Conservation (phyloP, 2,888 invertebrate species). For the Trichopoda pennipes region DNA sequence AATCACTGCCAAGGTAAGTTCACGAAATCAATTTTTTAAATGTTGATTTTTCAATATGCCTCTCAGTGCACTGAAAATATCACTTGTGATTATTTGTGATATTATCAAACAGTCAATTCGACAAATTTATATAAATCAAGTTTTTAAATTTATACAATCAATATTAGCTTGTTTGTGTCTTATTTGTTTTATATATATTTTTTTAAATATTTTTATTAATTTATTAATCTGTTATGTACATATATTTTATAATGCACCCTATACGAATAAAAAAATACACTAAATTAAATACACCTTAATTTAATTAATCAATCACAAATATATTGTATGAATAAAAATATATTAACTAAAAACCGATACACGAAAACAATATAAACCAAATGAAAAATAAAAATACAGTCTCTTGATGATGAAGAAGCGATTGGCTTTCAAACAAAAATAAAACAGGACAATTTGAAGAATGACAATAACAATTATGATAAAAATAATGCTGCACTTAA, state of each 20-base stretch:
- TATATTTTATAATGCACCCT: conserved; percentile 64
- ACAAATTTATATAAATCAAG: conserved; percentile 23
- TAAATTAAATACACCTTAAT: conserved; percentile 33
- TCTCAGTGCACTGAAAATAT: conserved; percentile 35
- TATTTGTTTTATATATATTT: conserved; percentile 47
- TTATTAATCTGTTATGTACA: conserved; percentile 41
- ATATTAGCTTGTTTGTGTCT: conserved; percentile 60
- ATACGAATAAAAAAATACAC: conserved; percentile 44
- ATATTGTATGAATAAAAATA: conserved; percentile 41
- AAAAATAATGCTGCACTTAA: conserved; percentile 71
- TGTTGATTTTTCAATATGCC: conserved; percentile 12
- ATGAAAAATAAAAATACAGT: conserved; percentile 11
- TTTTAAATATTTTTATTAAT: conserved; percentile 33
- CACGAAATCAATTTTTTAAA: background rate
- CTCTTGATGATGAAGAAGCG: conserved; percentile 48
- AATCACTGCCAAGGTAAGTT: conserved; percentile 81
- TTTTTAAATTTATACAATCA: too few species aligned
- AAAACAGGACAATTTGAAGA: conserved; percentile 25
- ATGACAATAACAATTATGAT: conserved; percentile 51
- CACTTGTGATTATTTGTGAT: background rate
- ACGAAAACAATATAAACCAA: conserved; percentile 21
- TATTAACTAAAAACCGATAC: conserved; percentile 23
- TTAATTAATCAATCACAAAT: conserved; percentile 37
- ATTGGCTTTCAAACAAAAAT: conserved; percentile 47
- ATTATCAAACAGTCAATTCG: conserved; percentile 21